Base-by-base conservation (phyloP, 2,888 invertebrate species). In the Netelia melanura region DNA sequence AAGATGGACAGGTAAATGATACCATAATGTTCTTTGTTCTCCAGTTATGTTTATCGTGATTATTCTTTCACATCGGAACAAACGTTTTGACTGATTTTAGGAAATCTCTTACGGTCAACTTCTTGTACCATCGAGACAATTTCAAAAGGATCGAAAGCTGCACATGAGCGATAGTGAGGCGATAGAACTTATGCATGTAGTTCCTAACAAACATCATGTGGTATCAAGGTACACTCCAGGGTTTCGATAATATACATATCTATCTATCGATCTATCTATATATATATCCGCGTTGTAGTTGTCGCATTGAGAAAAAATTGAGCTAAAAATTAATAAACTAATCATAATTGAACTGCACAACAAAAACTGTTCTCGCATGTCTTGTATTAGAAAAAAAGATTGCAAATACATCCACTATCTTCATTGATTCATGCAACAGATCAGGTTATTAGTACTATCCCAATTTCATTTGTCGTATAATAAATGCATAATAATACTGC, bases 41-140 rank as follows among this genome's bases (percentile, higher is more conserved):
- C 3, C 38, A 21, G 74, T 43, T 25, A 21, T 67, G 71, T 81
- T 83, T 38, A 6, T 38, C 38, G 5, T 6, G 3, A 38, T 38
- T 38, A 38, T 38, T 38, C 38, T 6, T 38, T 38, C 38, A 6
- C 38, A 6, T 38, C 38, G 6, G 0, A 38, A 38, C 38, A 6
- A 38, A 38, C 75, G 54, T 52, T 17, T 56, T n/a, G 23, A 64
- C 58, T 23, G 62, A 56, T 17, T 52, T 65, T 90, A 97, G 97
- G 98, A 98, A 94, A 96, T 98, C 89, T 98, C 98, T 21, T 98
- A 98, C 94, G 97, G 97, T 54, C 97, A 97, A 92, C 94, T 98
- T 83, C 94, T 98, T 87, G 96, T 97, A 76, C 97, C 98, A 71
- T 97, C 98, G 23, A 95, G 95, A 85, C 94, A 95, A 85, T 95